These are phyloP conservation scores for Volucella bombylans DNA, from an alignment of 2,888 invertebrate genomes.

Conservation along the genomic window DNA sequence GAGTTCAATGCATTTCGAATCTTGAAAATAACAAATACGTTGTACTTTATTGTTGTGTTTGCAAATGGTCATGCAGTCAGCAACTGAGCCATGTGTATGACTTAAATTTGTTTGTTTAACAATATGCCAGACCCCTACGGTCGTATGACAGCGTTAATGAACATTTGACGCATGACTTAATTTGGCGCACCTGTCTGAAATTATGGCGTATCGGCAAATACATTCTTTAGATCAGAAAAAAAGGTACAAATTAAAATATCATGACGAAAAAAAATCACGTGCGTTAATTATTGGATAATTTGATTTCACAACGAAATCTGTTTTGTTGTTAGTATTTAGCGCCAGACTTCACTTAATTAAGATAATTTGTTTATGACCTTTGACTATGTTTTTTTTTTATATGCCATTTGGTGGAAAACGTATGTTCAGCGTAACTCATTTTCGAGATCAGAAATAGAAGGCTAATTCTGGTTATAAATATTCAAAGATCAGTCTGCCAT, in stretches of 20 bases:
- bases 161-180: slow-evolving; percentile 18
- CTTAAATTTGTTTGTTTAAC: too few relatives aligned
- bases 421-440: too few relatives aligned
- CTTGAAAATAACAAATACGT: too few relatives aligned
- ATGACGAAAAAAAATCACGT: slow-evolving; percentile 33
- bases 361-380: slow-evolving; percentile 18
- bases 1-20: too few relatives aligned
- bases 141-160: background rate
- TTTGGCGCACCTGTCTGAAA: slow-evolving; percentile 20
- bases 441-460: too few relatives aligned
- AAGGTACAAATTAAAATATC: slow-evolving; percentile 39
- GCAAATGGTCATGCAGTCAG: too few relatives aligned
- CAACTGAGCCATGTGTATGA: too few relatives aligned
- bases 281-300: slow-evolving; percentile 25
- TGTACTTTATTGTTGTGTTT: too few relatives aligned
- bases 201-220: background rate
- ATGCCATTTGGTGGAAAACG: background rate
- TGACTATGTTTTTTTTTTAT: background rate
- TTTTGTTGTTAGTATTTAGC: slow-evolving; percentile 18
- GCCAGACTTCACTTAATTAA: slow-evolving; percentile 15
- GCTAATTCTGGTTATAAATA: too few relatives aligned
- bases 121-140: too few relatives aligned
- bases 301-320: slow-evolving; percentile 5
- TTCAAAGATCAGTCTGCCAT: too few relatives aligned
- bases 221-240: slow-evolving; percentile 7